Evolutionary conservation across 2,113 vertebrate genomes (phyloP).

Genomic region (Etia nguti): DNA sequence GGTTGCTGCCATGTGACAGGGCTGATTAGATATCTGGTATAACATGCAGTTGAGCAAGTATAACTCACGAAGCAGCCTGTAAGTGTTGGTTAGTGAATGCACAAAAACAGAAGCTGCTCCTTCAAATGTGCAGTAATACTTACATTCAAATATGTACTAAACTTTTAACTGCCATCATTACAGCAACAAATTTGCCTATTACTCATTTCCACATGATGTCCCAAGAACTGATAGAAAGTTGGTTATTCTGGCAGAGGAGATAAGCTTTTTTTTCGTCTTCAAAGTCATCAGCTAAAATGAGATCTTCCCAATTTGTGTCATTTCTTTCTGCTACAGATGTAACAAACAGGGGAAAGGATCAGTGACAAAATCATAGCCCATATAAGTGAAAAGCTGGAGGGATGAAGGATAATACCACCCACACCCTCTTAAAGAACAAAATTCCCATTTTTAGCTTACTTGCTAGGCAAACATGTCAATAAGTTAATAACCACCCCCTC

Average conservation of each 20-base stretch:
- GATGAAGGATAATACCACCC: not conserved
- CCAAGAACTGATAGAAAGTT: not conserved
- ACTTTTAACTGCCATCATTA: not conserved
- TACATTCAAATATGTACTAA: not conserved
- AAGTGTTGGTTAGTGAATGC: not conserved
- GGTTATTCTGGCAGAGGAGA: not conserved
- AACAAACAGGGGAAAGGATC: not conserved
- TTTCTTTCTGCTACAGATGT: not conserved
- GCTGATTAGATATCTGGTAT: not conserved
- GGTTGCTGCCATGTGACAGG: not conserved
- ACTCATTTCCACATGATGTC: not conserved
- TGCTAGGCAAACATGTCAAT: not conserved
- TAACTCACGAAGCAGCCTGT: not conserved
- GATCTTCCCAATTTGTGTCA: not conserved
- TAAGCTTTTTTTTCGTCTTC: not conserved
- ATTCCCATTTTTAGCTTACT: not conserved
- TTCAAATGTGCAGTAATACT: not conserved
- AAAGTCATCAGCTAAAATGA: not conserved
- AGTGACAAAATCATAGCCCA: not conserved
- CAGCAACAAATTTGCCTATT: not conserved
- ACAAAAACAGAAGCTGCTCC: fast-evolving
- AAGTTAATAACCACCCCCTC: not conserved
- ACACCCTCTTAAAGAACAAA: fast-evolving
- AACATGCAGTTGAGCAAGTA: fast-evolving
- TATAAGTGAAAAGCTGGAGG: not conserved